A percentile compares a stretch with the other conserved stretches of the same genome.
Evolutionary conservation across 2,888 invertebrate species (phyloP).

Genomic region (Campoplex nolae): DNA sequence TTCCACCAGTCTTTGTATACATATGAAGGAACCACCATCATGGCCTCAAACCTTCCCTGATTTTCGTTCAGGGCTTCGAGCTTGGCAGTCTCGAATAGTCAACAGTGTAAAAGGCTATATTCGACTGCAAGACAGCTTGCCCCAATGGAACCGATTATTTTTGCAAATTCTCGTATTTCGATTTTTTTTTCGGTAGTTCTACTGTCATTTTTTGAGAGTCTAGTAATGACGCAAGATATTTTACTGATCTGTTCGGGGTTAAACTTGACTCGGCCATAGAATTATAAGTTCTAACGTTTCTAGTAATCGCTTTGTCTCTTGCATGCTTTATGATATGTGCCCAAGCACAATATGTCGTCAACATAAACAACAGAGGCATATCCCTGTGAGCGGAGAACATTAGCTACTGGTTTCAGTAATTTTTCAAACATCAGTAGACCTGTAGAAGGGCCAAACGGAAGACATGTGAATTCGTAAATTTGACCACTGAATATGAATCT

Average conservation of each 20-base stretch:
- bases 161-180: not conserved
- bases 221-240: not conserved
- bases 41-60: no score
- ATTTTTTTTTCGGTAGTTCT: not conserved
- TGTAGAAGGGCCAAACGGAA: no score
- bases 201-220: not conserved
- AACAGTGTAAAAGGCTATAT: no score
- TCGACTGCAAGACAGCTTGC: not conserved
- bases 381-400: not conserved
- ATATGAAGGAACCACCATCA: no score
- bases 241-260: not conserved
- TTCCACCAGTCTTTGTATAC: no score
- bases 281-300: not conserved
- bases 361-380: not conserved
- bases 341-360: not conserved
- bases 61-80: no score
- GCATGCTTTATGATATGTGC: not conserved
- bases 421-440: no score
- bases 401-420: not conserved
- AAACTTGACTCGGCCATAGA: not conserved
- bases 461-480: no score
- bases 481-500: no score
- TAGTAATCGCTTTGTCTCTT: not conserved
- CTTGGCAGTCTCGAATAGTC: no score
- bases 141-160: not conserved